Conservation (phyloP, 2,113 vertebrate genomes). For the Cryptotis parvus region DNA sequence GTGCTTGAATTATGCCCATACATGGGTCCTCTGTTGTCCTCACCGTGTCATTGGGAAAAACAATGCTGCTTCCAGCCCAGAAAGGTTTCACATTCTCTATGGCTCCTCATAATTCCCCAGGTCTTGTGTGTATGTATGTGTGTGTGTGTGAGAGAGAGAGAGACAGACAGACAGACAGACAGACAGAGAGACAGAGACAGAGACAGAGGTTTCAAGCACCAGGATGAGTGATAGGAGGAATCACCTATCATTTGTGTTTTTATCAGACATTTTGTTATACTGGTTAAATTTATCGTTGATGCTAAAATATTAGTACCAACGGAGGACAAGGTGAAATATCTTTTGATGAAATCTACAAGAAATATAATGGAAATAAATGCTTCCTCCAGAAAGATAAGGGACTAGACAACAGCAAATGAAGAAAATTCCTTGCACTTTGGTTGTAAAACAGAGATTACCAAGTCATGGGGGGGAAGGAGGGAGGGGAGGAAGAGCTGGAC, state of each 20-base stretch:
- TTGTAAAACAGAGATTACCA: too few relatives aligned
- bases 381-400: not conserved
- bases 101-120: not conserved
- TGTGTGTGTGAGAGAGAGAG: not conserved
- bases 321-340: not conserved
- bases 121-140: too few relatives aligned
- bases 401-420: too few relatives aligned
- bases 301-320: not conserved
- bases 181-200: too few relatives aligned
- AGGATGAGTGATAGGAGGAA: not conserved
- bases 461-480: too few relatives aligned
- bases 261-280: not conserved
- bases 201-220: not conserved
- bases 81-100: not conserved
- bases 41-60: not conserved
- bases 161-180: too few relatives aligned
- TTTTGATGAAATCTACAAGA: not conserved
- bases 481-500: too few relatives aligned
- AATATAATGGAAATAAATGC: not conserved
- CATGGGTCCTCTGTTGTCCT: not conserved
- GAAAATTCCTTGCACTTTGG: too few relatives aligned
- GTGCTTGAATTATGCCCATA: not conserved
- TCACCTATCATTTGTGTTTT: not conserved
- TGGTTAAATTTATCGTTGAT: slow-evolving; percentile 11
- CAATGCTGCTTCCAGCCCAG: not conserved